phyloP scores from a whole-genome alignment of 35 echinoderm and acorn worm species.

The Anneissia japonica region DNA sequence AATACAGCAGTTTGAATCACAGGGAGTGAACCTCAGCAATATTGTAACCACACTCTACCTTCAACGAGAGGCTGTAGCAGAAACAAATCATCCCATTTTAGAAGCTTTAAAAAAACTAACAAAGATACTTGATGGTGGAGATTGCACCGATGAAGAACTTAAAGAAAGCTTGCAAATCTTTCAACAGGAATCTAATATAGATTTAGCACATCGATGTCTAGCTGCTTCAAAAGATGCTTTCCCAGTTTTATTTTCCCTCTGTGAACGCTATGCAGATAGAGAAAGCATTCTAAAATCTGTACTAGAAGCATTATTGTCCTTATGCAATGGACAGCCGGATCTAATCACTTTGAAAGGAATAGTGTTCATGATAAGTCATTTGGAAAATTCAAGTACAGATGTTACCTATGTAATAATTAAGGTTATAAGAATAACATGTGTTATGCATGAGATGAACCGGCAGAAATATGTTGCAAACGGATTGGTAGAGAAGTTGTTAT shows the following conservation, averaged over 20 bases:
- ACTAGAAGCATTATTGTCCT: constrained; percentile 36
- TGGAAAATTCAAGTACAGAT: not conserved
- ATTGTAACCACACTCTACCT: constrained; percentile 49
- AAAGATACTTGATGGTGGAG: not conserved
- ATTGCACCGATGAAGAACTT: not conserved
- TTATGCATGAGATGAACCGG: constrained; percentile 85
- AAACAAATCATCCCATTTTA: constrained; percentile 36
- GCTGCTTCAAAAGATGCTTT: constrained; percentile 58
- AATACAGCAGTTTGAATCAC: constrained; percentile 92
- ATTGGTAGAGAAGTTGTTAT: constrained; percentile 36
- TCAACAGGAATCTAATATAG: constrained; percentile 42
- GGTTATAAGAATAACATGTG: constrained; percentile 50
- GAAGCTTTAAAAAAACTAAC: constrained; percentile 39
- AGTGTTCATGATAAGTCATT: constrained; percentile 32
- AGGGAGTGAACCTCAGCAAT: constrained; percentile 69
- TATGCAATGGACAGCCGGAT: constrained; percentile 92
- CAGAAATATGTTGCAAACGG: constrained; percentile 61
- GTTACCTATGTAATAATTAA: constrained; percentile 17
- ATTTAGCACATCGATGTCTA: constrained; percentile 50
- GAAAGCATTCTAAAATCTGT: not conserved
- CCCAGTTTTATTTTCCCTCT: constrained; percentile 36
- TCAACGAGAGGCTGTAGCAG: constrained; percentile 4
- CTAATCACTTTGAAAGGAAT: constrained; percentile 49
- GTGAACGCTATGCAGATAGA: constrained; percentile 11
- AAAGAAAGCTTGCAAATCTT: constrained; percentile 24